Conservation (phyloP, 2,888 invertebrate species). For the Caenorhabditis virilis region DNA sequence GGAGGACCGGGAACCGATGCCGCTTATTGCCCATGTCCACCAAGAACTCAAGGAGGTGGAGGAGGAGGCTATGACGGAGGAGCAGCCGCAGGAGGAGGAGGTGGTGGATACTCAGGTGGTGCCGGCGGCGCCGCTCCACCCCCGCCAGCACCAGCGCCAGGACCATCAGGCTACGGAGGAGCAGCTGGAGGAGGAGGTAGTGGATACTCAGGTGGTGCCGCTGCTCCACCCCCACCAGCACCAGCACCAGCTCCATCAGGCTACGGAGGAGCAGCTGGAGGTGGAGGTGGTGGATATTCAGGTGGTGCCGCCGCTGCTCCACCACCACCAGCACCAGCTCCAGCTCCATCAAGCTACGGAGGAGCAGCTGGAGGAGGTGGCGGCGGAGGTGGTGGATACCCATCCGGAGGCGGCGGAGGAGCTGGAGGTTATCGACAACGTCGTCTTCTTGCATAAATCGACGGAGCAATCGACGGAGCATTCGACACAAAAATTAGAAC, state of each 20-base stretch:
- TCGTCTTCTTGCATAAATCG: neutral
- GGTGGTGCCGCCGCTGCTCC: slow-evolving; percentile 16
- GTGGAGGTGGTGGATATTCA: slow-evolving; percentile 11
- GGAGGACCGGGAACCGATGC: slow-evolving; percentile 38
- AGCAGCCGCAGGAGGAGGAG: slow-evolving; percentile 16
- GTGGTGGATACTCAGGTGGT: slow-evolving; percentile 12
- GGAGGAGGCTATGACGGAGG: slow-evolving; percentile 13
- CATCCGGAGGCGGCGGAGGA: neutral
- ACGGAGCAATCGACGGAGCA: too few species aligned
- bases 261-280: neutral
- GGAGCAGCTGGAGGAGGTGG: neutral
- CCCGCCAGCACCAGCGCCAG: neutral
- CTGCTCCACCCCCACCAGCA: slow-evolving; percentile 1
- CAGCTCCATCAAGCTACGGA: slow-evolving; percentile 1
- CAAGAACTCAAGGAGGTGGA: slow-evolving; percentile 38
- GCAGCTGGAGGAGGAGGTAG: slow-evolving; percentile 7
- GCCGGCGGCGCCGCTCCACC: neutral
- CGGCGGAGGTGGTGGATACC: slow-evolving; percentile 2
- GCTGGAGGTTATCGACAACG: neutral
- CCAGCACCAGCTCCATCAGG: neutral
- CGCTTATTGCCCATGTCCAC: slow-evolving; percentile 42
- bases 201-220: slow-evolving; percentile 25
- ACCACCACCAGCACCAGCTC: slow-evolving; percentile 1
- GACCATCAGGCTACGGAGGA: slow-evolving; percentile 6
- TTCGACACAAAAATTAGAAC: too few species aligned